These are phyloP conservation scores for Pao palembangensis DNA, from an alignment of 2,113 vertebrate species.

Conservation along the genomic window DNA sequence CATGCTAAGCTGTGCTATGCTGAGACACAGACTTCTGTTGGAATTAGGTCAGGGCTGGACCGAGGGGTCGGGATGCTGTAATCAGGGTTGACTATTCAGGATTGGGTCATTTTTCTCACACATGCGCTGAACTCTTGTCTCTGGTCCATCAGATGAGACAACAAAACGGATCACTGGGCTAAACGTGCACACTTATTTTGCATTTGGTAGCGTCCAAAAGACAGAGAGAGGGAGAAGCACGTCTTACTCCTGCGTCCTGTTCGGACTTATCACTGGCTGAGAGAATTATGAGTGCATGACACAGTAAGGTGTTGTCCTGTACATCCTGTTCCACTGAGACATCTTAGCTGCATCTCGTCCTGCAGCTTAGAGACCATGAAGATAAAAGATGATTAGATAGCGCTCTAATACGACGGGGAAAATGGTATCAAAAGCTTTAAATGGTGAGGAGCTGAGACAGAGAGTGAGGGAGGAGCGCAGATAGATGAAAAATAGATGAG, in stretches of 20 bases:
- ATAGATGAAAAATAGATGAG: conserved; percentile 64
- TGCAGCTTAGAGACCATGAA: conserved; percentile 20
- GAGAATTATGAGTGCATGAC: conserved; percentile 24
- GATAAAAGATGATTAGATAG: background rate
- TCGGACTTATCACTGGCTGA: conserved; percentile 21
- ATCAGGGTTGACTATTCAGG: conserved; percentile 47
- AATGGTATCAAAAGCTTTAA: conserved; percentile 12
- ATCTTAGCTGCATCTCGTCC: conserved; percentile 19
- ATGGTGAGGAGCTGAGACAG: conserved; percentile 21
- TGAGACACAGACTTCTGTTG: conserved; percentile 53
- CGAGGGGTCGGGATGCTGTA: conserved; percentile 54
- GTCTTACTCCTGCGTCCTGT: conserved; percentile 15
- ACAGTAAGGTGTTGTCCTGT: conserved; percentile 25
- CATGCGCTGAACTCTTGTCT: background rate
- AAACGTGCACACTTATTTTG: background rate
- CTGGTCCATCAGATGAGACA: background rate
- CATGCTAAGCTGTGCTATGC: conserved; percentile 58
- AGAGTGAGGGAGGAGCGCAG: conserved; percentile 27
- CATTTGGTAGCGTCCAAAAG: background rate
- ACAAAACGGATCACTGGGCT: background rate
- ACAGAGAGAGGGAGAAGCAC: background rate
- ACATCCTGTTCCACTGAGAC: conserved; percentile 15
- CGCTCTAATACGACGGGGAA: background rate
- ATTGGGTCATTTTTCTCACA: conserved; percentile 14
- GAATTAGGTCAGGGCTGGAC: conserved; percentile 69